These are phyloP conservation scores for Saguinus imperator DNA, from an alignment of 2,113 vertebrate species.

Conservation along the genomic window DNA sequence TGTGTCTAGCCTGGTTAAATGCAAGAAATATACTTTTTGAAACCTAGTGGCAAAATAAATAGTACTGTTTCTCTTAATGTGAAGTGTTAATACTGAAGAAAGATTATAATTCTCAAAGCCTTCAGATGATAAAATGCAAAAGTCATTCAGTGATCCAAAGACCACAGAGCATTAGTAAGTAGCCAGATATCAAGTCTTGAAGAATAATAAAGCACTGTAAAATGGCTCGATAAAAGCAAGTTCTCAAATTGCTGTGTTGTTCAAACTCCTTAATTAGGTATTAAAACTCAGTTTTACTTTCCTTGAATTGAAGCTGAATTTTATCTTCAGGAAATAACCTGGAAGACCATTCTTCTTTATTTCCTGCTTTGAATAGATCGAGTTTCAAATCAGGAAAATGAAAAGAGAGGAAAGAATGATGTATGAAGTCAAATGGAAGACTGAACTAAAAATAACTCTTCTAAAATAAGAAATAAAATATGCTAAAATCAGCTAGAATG, in stretches of 20 bases:
- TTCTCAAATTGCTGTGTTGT: conserved; percentile 21
- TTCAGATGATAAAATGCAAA: conserved; percentile 36
- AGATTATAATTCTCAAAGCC: not conserved
- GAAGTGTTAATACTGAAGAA: not conserved
- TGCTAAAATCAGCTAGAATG: conserved; percentile 5
- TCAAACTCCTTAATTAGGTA: conserved; percentile 15
- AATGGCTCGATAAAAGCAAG: conserved; percentile 37
- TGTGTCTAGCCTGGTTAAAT: not conserved
- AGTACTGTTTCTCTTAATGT: not conserved
- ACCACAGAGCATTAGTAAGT: not conserved
- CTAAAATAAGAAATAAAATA: conserved; percentile 25
- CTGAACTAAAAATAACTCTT: conserved; percentile 42
- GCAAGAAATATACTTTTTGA: not conserved
- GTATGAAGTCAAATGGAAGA: conserved; percentile 34
- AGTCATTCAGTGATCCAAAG: not conserved
- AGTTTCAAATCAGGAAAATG: conserved; percentile 45
- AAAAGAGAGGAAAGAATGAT: conserved; percentile 40
- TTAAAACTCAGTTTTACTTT: conserved; percentile 48
- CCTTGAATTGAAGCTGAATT: conserved; percentile 23
- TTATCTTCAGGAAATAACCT: conserved; percentile 68
- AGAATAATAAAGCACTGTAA: conserved; percentile 25
- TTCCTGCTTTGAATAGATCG: conserved; percentile 42
- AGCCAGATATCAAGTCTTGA: not conserved
- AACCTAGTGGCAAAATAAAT: not conserved
- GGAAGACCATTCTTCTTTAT: conserved; percentile 53